Conservation (phyloP, 2,113 vertebrate species). For the Hippocampus barbouri region DNA sequence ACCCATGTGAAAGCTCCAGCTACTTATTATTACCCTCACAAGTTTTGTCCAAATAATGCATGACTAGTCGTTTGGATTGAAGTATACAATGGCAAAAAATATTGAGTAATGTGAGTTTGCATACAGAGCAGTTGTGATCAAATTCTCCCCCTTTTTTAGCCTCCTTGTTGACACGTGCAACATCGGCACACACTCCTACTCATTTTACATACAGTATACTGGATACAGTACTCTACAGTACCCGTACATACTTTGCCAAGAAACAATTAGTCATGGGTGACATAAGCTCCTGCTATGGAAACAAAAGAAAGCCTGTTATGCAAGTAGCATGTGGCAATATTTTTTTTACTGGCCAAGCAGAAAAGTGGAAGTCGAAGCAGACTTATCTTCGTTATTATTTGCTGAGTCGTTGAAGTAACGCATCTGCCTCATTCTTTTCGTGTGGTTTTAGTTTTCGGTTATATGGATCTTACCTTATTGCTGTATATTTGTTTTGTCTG, state of each 20-base stretch:
- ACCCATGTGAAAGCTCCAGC: no score
- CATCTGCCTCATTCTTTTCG: no score
- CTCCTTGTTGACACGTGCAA: not conserved
- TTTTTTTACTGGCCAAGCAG: not conserved
- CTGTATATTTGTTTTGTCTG: no score
- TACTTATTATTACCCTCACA: no score
- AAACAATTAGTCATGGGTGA: not conserved
- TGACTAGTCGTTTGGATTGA: no score
- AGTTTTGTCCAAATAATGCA: no score
- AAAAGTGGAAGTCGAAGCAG: not conserved
- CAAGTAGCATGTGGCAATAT: not conserved
- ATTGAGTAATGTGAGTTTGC: not conserved
- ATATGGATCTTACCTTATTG: no score
- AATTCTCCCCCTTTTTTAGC: conserved; percentile 8
- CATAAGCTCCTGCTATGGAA: not conserved
- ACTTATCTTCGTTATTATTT: not conserved
- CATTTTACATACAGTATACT: not conserved
- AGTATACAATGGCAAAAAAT: not conserved
- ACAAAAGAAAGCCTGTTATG: not conserved
- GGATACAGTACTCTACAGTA: not conserved
- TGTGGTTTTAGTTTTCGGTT: no score
- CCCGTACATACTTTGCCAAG: not conserved
- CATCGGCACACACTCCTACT: conserved; percentile 5
- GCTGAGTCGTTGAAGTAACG: no score
- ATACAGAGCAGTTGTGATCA: not conserved